phyloP scores from a whole-genome alignment of 2,888 invertebrate genomes.

The Automeris io region DNA sequence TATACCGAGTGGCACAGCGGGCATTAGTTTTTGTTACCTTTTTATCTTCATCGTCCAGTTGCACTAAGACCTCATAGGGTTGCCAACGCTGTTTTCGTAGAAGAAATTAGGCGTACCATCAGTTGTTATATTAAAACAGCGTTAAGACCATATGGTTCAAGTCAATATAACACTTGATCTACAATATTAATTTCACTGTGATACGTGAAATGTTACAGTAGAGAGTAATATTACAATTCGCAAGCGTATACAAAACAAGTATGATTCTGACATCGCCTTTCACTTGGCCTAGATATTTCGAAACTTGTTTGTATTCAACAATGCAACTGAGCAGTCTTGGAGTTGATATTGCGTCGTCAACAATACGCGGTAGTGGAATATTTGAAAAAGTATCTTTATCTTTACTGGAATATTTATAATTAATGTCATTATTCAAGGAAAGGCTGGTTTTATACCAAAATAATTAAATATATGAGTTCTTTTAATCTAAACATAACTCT shows the following conservation, averaged over 20 bases:
- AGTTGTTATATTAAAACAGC: no score
- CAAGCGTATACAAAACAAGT: constrained; percentile 37
- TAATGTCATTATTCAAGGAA: no score
- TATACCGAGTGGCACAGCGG: constrained; percentile 40
- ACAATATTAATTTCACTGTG: constrained; percentile 14
- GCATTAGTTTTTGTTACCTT: constrained; percentile 64
- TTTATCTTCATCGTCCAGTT: constrained; percentile 58
- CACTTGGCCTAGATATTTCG: constrained; percentile 74
- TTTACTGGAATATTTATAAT: no score
- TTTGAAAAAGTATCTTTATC: no score
- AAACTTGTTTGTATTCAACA: constrained; percentile 68
- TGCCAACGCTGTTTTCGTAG: constrained; percentile 27
- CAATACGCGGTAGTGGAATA: constrained; percentile 42
- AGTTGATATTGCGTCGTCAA: constrained; percentile 32
- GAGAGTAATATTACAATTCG: constrained; percentile 22
- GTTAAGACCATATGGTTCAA: no score
- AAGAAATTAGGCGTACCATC: no score
- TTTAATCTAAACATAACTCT: no score
- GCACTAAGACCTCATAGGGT: constrained; percentile 54
- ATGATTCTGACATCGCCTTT: constrained; percentile 68
- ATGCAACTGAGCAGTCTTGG: constrained; percentile 42
- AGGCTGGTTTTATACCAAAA: no score
- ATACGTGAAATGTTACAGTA: not conserved
- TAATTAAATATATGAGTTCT: no score
- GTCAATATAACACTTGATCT: no score